Evolutionary conservation across 1,140 invertebrate species (phyloP).

Genomic region (Psix sp.): DNA sequence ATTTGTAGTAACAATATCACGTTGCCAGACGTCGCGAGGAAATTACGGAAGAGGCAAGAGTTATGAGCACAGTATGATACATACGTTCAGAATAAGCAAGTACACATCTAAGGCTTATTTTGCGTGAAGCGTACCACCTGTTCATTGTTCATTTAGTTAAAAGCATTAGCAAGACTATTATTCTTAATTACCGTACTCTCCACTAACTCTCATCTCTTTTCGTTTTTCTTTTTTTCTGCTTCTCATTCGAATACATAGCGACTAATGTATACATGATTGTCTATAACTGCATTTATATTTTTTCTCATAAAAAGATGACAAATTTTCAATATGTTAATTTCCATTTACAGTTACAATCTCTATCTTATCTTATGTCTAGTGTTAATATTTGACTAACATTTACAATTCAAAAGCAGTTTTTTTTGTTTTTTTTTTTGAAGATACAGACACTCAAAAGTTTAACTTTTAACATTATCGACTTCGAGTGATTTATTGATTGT

Average conservation of each 20-base stretch:
- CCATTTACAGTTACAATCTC: slow-evolving; percentile 12
- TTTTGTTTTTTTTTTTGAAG: neutral
- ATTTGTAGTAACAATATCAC: slow-evolving; percentile 39
- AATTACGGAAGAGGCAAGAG: slow-evolving; percentile 53
- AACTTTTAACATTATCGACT: too few species aligned
- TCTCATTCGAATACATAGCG: slow-evolving; percentile 18
- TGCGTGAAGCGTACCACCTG: slow-evolving; percentile 51
- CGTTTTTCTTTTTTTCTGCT: slow-evolving; percentile 6
- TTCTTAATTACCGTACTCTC: slow-evolving; percentile 66
- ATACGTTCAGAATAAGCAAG: slow-evolving; percentile 24
- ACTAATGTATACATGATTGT: slow-evolving; percentile 27
- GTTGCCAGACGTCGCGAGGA: slow-evolving; percentile 35
- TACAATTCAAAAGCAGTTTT: too few species aligned
- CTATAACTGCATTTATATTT: slow-evolving; percentile 31
- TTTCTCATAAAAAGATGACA: slow-evolving; percentile 21
- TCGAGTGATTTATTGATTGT: too few species aligned
- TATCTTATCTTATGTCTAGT: slow-evolving; percentile 18
- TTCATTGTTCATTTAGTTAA: slow-evolving; percentile 70
- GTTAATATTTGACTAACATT: slow-evolving; percentile 5
- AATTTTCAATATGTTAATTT: slow-evolving; percentile 33
- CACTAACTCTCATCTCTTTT: slow-evolving; percentile 20
- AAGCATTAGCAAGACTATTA: slow-evolving; percentile 68
- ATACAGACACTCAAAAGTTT: neutral
- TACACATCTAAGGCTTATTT: slow-evolving; percentile 38
- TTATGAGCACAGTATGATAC: slow-evolving; percentile 49